A percentile compares a stretch with the other conserved stretches of the same genome.
phyloP scores from a whole-genome alignment of 2,888 invertebrate genomes.

The Hesperia comma region DNA sequence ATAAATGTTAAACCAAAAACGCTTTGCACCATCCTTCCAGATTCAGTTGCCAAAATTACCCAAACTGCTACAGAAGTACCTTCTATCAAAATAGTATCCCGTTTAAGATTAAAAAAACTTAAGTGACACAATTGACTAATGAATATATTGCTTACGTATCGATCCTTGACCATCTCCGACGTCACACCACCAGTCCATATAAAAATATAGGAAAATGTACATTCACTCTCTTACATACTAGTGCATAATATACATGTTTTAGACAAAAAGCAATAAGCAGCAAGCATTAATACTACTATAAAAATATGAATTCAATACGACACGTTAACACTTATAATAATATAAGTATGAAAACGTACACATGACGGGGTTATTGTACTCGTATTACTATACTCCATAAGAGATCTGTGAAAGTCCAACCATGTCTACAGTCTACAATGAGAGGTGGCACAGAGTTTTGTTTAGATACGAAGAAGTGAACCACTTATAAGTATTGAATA shows the following conservation, averaged over 20 bases:
- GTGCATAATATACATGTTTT: slow-evolving; percentile 38
- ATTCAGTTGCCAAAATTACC: neutral
- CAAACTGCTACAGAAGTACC: neutral
- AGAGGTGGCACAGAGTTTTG: slow-evolving; percentile 3
- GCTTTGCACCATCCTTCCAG: neutral
- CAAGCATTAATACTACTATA: slow-evolving; percentile 38
- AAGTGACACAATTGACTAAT: slow-evolving; percentile 10
- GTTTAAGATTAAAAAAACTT: neutral
- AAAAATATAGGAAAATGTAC: slow-evolving; percentile 53
- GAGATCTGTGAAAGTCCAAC: slow-evolving; percentile 19
- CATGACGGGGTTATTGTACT: slow-evolving; percentile 1
- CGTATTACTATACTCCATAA: slow-evolving; percentile 9
- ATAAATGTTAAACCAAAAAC: neutral
- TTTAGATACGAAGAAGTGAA: neutral
- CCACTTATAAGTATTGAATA: neutral
- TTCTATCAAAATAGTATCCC: neutral
- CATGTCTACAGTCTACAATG: neutral
- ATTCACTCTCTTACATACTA: slow-evolving; percentile 43
- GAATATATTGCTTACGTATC: slow-evolving; percentile 32
- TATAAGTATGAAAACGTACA: slow-evolving; percentile 7
- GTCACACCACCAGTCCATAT: slow-evolving; percentile 42
- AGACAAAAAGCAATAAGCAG: slow-evolving; percentile 39
- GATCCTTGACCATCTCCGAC: neutral
- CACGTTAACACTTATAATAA: slow-evolving; percentile 22
- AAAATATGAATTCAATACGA: slow-evolving; percentile 25